Percentiles rank a stretch among this genome's conserved stretches.
These are phyloP conservation scores for Aleiodes testaceus DNA, from an alignment of 2,888 invertebrate species.

Conservation along the genomic window DNA sequence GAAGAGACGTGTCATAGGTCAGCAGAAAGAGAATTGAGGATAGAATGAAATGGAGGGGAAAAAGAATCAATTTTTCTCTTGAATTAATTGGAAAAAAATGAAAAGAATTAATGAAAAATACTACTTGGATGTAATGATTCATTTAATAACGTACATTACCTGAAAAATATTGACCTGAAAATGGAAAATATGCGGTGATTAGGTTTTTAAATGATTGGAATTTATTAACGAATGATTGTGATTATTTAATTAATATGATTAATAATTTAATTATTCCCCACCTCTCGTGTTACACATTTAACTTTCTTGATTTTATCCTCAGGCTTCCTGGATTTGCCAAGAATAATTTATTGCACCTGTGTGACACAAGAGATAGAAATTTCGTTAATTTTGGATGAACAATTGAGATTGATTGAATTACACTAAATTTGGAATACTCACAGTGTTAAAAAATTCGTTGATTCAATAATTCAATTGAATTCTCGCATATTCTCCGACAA, in stretches of 20 bases:
- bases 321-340: conserved; percentile 47
- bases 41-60: background rate
- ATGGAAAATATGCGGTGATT: background rate
- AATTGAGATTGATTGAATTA: conserved; percentile 32
- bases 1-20: background rate
- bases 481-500: background rate
- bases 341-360: conserved; percentile 41
- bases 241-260: background rate
- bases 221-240: background rate
- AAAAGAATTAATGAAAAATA: no score
- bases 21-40: conserved; percentile 9
- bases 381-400: conserved; percentile 44
- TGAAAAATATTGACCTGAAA: conserved; percentile 31
- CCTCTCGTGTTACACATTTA: conserved; percentile 58
- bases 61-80: no score
- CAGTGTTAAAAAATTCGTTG: conserved; percentile 11
- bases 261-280: conserved; percentile 28
- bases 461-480: background rate
- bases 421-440: conserved; percentile 36
- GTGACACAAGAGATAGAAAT: conserved; percentile 26
- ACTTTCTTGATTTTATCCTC: conserved; percentile 54
- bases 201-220: background rate
- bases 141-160: background rate
- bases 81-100: no score
- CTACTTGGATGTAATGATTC: no score